Percentiles rank a stretch among this genome's conserved stretches.
Evolutionary conservation across 2,113 vertebrate genomes (phyloP).

Genomic region (Sturnus vulgaris): DNA sequence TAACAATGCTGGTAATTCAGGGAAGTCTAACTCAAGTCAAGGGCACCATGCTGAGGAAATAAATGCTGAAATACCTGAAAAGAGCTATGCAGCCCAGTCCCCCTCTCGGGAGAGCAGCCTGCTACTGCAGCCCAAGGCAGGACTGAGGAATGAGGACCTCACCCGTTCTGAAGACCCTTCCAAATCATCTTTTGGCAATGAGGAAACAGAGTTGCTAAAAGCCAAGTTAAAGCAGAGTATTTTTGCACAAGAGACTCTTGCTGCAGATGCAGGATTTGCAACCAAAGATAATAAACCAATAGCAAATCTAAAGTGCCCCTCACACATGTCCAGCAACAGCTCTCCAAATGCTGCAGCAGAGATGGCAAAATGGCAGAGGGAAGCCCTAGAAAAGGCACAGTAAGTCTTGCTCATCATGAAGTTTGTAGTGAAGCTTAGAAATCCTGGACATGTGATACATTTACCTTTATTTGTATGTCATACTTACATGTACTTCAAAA

Average conservation of each 20-base stretch:
- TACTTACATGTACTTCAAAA: not conserved
- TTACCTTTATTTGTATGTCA: not conserved
- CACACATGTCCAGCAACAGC: not conserved
- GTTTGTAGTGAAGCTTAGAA: not conserved
- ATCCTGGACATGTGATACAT: not conserved
- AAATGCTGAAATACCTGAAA: not conserved
- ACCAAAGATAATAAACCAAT: not conserved
- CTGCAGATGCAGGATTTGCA: not conserved
- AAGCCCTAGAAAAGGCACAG: constrained; percentile 66
- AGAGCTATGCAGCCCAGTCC: not conserved
- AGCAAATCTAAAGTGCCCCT: not conserved
- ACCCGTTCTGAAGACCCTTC: not conserved
- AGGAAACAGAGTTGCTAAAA: constrained; percentile 23
- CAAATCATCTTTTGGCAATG: not conserved
- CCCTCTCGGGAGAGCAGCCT: not conserved
- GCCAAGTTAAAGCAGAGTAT: not conserved
- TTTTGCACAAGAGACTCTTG: not conserved
- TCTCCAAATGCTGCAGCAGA: not conserved
- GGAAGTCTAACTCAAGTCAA: not conserved
- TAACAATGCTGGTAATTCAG: not conserved
- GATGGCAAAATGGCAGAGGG: not conserved
- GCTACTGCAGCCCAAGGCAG: not conserved
- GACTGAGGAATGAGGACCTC: not conserved
- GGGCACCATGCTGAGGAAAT: not conserved
- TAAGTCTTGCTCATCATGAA: constrained; percentile 52